Evolutionary conservation across 2,113 vertebrate species (phyloP).

Genomic region (Psettodes erumei): DNA sequence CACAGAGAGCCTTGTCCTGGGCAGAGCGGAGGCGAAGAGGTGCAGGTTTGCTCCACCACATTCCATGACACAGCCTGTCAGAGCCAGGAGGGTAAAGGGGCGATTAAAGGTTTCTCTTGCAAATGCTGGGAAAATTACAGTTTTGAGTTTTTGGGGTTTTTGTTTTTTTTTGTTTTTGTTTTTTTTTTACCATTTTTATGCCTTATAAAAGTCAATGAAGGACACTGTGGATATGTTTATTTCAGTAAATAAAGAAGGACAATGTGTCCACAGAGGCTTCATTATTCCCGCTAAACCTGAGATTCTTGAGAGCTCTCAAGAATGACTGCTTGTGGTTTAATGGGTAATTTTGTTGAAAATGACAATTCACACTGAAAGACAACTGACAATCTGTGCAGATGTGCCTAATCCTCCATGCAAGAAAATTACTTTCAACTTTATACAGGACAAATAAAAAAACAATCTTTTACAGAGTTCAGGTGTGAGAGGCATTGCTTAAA

Average conservation of each 20-base stretch:
- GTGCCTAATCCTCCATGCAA: not conserved
- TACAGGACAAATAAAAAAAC: not conserved
- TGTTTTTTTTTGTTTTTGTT: conserved; percentile 17
- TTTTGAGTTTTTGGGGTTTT: too few species aligned
- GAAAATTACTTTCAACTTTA: not conserved
- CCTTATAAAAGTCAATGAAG: conserved; percentile 19
- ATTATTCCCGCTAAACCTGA: not conserved
- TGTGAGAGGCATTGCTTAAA: not conserved
- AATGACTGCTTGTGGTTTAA: not conserved
- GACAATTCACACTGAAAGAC: not conserved
- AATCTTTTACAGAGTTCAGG: not conserved
- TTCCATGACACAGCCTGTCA: conserved; percentile 60
- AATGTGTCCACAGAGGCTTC: not conserved
- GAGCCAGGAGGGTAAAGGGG: conserved; percentile 20
- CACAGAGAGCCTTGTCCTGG: conserved; percentile 65
- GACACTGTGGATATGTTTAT: conserved; percentile 6
- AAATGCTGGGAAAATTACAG: conserved; percentile 27
- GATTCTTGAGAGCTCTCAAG: not conserved
- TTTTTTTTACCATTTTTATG: not conserved
- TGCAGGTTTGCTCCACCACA: conserved; percentile 48
- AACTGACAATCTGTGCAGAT: not conserved
- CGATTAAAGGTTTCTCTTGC: conserved; percentile 40
- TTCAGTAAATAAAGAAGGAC: conserved; percentile 24
- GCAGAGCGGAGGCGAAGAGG: conserved; percentile 62
- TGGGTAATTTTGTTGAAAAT: not conserved